phyloP scores from a whole-genome alignment of 2,113 vertebrate genomes.

The Proterorhinus semilunaris region DNA sequence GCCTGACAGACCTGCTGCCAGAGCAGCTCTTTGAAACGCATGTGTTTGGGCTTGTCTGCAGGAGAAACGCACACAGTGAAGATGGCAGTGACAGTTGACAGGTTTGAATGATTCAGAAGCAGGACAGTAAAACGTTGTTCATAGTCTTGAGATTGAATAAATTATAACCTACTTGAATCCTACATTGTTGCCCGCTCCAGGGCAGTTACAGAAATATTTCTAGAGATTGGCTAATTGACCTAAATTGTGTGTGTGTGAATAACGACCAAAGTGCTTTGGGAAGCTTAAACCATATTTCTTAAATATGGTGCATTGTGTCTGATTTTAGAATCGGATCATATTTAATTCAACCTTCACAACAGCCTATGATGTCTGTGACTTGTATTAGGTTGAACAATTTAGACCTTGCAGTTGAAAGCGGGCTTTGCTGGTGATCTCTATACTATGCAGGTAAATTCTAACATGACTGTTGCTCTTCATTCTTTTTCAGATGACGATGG shows the following conservation, averaged over 20 bases:
- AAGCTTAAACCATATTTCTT: no score
- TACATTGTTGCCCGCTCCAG: neutral
- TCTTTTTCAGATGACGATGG: constrained; percentile 95
- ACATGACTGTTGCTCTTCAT: neutral
- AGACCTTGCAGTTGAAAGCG: no score
- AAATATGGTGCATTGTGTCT: no score
- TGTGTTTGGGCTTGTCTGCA: constrained; percentile 55
- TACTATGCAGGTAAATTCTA: neutral
- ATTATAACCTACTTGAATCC: neutral
- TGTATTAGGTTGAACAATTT: no score
- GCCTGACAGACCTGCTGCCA: constrained; percentile 19
- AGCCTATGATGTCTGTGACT: no score
- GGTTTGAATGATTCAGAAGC: neutral
- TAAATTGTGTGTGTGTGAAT: no score
- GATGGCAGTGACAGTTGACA: neutral
- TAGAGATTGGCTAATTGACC: no score
- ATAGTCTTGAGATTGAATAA: neutral
- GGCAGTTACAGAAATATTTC: neutral
- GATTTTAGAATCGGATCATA: no score
- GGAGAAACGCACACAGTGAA: constrained; percentile 11
- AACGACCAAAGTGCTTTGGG: no score
- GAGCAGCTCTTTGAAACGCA: constrained; percentile 34
- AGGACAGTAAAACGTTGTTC: neutral
- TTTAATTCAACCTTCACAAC: no score
- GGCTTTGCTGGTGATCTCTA: no score